Evolutionary conservation across 2,888 invertebrate species (phyloP).

Genomic region (Acanthoscelides obtectus): DNA sequence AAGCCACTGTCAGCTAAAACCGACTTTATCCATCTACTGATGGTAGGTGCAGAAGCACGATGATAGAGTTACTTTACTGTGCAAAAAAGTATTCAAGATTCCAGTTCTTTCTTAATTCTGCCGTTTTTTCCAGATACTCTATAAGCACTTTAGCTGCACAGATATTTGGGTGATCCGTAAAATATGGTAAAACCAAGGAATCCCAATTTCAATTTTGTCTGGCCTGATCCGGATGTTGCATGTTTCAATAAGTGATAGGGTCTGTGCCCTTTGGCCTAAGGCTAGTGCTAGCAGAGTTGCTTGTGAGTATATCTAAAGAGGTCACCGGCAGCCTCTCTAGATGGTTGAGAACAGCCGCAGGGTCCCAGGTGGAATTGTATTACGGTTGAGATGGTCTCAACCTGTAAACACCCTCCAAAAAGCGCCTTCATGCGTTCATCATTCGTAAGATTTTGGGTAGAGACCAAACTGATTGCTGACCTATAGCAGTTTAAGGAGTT

Average conservation of each 20-base stretch:
- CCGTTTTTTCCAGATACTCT: slow-evolving; percentile 9
- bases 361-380: slow-evolving; percentile 12
- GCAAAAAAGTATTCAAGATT: not conserved
- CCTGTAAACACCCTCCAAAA: slow-evolving; percentile 9
- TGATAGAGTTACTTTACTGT: not conserved
- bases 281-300: slow-evolving; percentile 8
- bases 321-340: not conserved
- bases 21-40: slow-evolving; percentile 15
- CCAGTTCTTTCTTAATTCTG: slow-evolving; percentile 2
- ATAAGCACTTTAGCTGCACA: slow-evolving; percentile 11
- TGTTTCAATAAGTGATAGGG: slow-evolving; percentile 8
- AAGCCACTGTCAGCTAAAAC: slow-evolving; percentile 21
- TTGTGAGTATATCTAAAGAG: slow-evolving; percentile 5
- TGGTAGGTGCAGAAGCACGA: not conserved
- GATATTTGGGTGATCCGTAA: slow-evolving; percentile 4
- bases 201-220: slow-evolving; percentile 13
- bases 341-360: slow-evolving; percentile 1
- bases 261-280: slow-evolving; percentile 13
- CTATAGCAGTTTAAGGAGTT: not conserved
- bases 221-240: slow-evolving; percentile 3
- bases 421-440: slow-evolving; percentile 1
- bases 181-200: slow-evolving; percentile 14
- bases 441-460: not conserved
- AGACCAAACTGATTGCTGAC: not conserved
- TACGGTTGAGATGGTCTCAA: slow-evolving; percentile 6